Conservation (phyloP, 2,113 vertebrate species). For the Arvicanthis niloticus region DNA sequence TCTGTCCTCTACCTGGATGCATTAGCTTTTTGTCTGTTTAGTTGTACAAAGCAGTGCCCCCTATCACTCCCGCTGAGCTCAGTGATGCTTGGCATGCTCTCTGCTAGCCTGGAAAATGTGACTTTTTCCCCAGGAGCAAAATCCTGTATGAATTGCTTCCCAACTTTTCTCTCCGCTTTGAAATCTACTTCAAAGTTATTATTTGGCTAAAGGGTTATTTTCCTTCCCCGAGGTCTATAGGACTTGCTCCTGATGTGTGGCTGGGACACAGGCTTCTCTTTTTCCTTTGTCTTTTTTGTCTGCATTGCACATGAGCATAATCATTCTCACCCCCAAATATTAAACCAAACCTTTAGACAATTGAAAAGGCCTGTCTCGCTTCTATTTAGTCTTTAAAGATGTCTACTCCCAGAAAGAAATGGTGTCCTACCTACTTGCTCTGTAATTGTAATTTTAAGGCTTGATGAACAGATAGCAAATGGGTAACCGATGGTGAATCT, state of each 20-base stretch:
- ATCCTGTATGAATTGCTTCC: slow-evolving; percentile 79
- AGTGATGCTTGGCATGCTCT: slow-evolving; percentile 60
- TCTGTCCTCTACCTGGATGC: not conserved
- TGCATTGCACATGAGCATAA: slow-evolving; percentile 68
- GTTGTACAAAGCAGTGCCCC: slow-evolving; percentile 35
- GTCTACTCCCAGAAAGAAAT: slow-evolving; percentile 39
- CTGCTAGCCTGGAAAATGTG: slow-evolving; percentile 77
- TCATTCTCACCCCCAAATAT: slow-evolving; percentile 69
- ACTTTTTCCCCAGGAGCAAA: slow-evolving; percentile 78
- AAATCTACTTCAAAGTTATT: slow-evolving; percentile 82
- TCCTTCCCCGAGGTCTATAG: slow-evolving; percentile 78
- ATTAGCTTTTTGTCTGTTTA: not conserved
- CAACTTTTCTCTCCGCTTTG: slow-evolving; percentile 78
- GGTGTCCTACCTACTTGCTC: slow-evolving; percentile 46
- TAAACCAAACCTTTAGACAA: slow-evolving; percentile 72
- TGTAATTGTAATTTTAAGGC: slow-evolving; percentile 60
- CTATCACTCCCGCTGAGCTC: slow-evolving; percentile 49
- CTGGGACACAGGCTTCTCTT: slow-evolving; percentile 75
- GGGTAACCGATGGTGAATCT: slow-evolving; percentile 40
- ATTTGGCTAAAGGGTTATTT: slow-evolving; percentile 79
- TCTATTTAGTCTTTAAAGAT: slow-evolving; percentile 55
- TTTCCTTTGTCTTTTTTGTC: slow-evolving; percentile 73
- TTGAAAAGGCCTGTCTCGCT: slow-evolving; percentile 55
- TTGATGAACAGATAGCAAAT: slow-evolving; percentile 49
- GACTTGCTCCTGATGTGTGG: slow-evolving; percentile 75